phyloP scores from a whole-genome alignment of 2,888 invertebrate genomes.

The Agonopterix alstromeriana region DNA sequence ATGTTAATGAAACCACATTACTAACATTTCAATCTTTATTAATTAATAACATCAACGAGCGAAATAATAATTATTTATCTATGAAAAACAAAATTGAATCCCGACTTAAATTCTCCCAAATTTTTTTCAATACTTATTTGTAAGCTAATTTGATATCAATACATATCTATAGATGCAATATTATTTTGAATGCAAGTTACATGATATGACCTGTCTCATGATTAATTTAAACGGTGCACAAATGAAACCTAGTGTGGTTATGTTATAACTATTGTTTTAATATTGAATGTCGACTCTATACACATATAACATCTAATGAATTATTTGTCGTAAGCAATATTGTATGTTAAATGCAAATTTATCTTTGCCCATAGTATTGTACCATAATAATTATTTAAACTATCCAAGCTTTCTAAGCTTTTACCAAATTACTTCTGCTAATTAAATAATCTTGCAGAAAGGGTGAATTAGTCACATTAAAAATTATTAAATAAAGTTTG shows the following conservation, averaged over 20 bases:
- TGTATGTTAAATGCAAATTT: conserved; percentile 7
- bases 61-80: neutral
- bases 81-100: neutral
- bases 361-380: conserved; percentile 1
- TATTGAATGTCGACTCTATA: conserved; percentile 1
- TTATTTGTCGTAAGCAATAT: neutral
- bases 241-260: neutral
- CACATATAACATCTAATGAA: conserved; percentile 1
- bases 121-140: neutral
- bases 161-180: too few species aligned
- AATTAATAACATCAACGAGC: neutral
- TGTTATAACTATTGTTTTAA: neutral
- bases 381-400: neutral
- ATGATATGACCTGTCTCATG: conserved; percentile 1
- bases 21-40: neutral
- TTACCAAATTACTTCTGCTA: neutral
- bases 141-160: neutral
- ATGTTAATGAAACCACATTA: neutral
- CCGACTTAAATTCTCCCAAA: neutral
- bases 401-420: conserved; percentile 2
- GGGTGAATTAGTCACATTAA: neutral
- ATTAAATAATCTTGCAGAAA: neutral
- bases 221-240: conserved; percentile 4
- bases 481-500: conserved; percentile 14
- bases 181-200: neutral